phyloP scores from a whole-genome alignment of 1,140 invertebrate species.

The Sweltsa coloradensis region DNA sequence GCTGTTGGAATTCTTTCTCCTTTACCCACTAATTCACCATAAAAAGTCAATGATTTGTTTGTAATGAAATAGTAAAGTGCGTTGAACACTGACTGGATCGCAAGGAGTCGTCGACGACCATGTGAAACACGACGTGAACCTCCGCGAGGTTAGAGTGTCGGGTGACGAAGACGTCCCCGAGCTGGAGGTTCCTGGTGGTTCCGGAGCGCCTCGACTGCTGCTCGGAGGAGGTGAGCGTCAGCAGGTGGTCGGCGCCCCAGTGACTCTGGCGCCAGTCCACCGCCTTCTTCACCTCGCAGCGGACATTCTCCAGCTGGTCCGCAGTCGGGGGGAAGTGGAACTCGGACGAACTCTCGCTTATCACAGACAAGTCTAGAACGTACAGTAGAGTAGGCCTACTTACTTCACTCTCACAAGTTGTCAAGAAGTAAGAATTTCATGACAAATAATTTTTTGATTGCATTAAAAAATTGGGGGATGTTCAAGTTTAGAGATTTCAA shows the following conservation, averaged over 20 bases:
- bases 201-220: conserved; percentile 23
- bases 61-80: background rate
- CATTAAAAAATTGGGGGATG: too few relatives aligned
- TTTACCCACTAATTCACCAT: background rate
- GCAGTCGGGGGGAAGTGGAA: conserved; percentile 84
- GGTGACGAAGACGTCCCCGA: conserved; percentile 90
- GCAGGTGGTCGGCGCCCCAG: conserved; percentile 6
- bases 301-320: conserved; percentile 67
- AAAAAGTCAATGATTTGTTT: background rate
- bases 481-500: too few relatives aligned
- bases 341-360: too few relatives aligned
- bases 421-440: too few relatives aligned
- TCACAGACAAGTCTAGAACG: too few relatives aligned
- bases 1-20: too few relatives aligned
- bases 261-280: conserved; percentile 33
- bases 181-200: conserved; percentile 42
- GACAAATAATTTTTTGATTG: too few relatives aligned
- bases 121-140: conserved; percentile 89
- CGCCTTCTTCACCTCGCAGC: conserved; percentile 40
- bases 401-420: too few relatives aligned
- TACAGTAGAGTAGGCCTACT: too few relatives aligned
- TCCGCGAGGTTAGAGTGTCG: conserved; percentile 91
- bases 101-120: conserved; percentile 70
- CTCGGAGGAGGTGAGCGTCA: conserved; percentile 19
- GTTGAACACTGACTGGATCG: conserved; percentile 35